Evolutionary conservation across 2,113 vertebrate species (phyloP).

Genomic region (Caranx melampygus): DNA sequence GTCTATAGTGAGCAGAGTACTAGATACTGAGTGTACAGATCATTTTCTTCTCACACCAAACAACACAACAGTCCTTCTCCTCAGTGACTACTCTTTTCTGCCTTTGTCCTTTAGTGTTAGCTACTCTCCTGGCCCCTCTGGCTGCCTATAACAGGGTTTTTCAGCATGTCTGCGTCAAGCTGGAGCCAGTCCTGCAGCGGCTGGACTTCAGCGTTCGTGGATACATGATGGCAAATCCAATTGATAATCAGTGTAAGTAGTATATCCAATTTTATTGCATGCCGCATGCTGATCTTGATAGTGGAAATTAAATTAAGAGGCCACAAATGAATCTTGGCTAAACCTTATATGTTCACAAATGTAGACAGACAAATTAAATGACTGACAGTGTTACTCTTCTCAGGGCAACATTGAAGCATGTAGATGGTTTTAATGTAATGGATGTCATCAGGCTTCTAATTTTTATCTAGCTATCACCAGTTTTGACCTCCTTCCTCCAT

Average conservation of each 20-base stretch:
- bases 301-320: neutral
- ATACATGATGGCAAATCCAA: slow-evolving; percentile 92
- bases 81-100: neutral
- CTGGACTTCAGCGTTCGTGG: slow-evolving; percentile 92
- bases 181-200: slow-evolving; percentile 93
- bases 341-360: too few species aligned
- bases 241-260: slow-evolving; percentile 91
- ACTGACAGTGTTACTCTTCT: neutral
- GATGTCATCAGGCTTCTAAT: neutral
- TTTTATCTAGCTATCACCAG: neutral
- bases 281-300: neutral
- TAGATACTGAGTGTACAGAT: neutral
- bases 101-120: slow-evolving; percentile 83
- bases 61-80: neutral
- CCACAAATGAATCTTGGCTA: neutral
- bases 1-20: neutral
- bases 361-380: neutral
- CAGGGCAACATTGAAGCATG: neutral
- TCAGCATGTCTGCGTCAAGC: slow-evolving; percentile 83
- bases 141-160: slow-evolving; percentile 89
- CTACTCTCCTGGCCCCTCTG: slow-evolving; percentile 89
- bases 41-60: neutral
- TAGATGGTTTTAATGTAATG: neutral
- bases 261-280: neutral
- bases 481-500: neutral